Evolutionary conservation across 2,797 vertebrate species (phyloP), one percentile per base, ranked within the genome.

Genomic region (Xerus rutilus): DNA sequence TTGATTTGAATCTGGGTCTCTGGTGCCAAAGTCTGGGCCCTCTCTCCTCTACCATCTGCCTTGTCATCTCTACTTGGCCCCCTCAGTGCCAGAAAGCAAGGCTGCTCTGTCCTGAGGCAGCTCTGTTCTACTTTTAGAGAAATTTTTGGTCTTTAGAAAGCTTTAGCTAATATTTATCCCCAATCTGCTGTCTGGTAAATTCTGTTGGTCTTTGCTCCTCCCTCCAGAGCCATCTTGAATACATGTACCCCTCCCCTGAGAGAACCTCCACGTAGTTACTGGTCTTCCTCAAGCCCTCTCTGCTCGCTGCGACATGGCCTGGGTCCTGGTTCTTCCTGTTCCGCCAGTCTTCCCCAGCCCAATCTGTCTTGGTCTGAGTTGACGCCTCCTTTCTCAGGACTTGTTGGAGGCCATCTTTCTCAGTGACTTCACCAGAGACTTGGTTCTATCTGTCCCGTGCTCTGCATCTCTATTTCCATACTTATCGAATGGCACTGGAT

Each of bases 361-460:
- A 1, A 15, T 47, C 82, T 32, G 7, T 54, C 21, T 15, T 28
- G 8, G 47, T 57, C 21, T 23, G 30, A 67, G 43, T 10, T 7
- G 30, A 43, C 43, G 28, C 62, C 67, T 49, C 28, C 9, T 25
- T 25, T 21, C 23, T 43, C 15, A 25, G 1, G 13, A 43, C 64
- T 88, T 35, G 13, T 20, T n/a, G 25, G 52, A 8, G 13, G 54
- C 52, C 6, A 9, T 32, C 32, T 79, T 65, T 39, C 39, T 47
- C 20, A 57, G 4, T 23, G 85, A 67, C 20, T 54, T 25, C 35
- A 25, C 7, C n/a, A 32, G 65, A 65, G 23, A 32, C 39, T 57
- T 7, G 0, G 10, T 39, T 54, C 1, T 18, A 2, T 45, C 54
- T 25, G 3, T 32, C 39, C 45, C 18, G 1, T 0, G 3, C 45